Base-by-base conservation (phyloP, 2,113 vertebrate genomes). In the Heterochromis multidens region DNA sequence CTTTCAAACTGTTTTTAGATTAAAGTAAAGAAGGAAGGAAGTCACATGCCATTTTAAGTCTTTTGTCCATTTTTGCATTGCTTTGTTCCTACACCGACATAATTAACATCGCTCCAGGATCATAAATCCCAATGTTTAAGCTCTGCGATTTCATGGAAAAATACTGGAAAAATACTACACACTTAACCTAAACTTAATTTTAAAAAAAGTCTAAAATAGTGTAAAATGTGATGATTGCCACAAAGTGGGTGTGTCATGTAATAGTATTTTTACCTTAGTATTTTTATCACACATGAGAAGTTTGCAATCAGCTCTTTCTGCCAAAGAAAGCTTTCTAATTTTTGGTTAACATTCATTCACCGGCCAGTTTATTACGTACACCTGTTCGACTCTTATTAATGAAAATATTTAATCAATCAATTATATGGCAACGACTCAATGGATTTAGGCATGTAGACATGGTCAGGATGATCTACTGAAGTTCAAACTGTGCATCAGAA, bases 161-260 rank as follows among this genome's bases (percentile, higher is more conserved):
- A 49, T 0, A 49, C 2, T 72, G 40, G 23, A 29, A 29, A 49
- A 19, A 0, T 16, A 0, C 0, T 25, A 0, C 23, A 72, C 19
- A 7, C 67, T 13, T 27, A 43, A 67, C 37, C 63, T 72, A 0
- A 72, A 72, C 67, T 0, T 1, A 27, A 52, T 7, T 29, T 25
- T 5, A 29, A 65, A 65, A 65, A 23, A 11, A 43, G 40, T 43
- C 10, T 13, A 13, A 13, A 11, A 4, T 14, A 13, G 40, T 13
- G 40, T 43, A 43, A 43, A 43, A 14, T 43, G 3, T 3, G 3
- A 2, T 13, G 4, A 13, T 4, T 37, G 35, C 3, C 31, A 31
- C 31, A 40, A 40, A 40, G 37, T 9, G 8, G 37, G 10, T 40
- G 9, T 40, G 21, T 1, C n/a, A 49, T 17, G 46, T 49, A 6